Evolutionary conservation across 2,888 invertebrate species (phyloP).

Genomic region (Aleiodes alternator): DNA sequence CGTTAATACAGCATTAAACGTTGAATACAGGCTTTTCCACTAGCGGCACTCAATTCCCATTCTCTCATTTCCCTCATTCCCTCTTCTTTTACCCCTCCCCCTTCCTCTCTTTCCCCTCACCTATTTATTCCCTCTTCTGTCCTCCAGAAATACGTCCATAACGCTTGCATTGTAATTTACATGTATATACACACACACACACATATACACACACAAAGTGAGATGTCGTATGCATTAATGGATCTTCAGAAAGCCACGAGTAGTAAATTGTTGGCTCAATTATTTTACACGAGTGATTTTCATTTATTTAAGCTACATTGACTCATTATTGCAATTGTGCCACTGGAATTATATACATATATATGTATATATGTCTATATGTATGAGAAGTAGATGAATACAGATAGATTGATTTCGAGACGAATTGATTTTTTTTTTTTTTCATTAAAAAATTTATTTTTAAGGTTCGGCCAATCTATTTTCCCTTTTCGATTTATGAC

Average conservation of each 20-base stretch:
- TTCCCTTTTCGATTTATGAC: no score
- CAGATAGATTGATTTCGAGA: no score
- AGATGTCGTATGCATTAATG: conserved; percentile 20
- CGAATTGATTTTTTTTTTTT: no score
- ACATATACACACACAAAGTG: conserved; percentile 2
- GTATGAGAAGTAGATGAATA: no score
- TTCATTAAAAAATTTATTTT: not conserved
- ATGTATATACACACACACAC: not conserved
- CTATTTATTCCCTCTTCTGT: not conserved
- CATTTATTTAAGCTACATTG: conserved; percentile 20
- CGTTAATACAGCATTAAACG: conserved; percentile 46
- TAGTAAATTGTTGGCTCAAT: conserved; percentile 2
- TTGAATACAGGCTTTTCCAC: conserved; percentile 50
- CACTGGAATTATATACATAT: not conserved
- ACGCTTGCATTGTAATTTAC: conserved; percentile 40
- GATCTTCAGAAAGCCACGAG: conserved; percentile 32
- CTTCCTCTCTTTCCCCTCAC: not conserved
- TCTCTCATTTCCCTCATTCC: not conserved
- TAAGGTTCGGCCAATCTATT: no score
- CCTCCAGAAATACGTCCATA: conserved; percentile 36
- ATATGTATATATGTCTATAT: not conserved
- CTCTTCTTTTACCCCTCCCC: not conserved
- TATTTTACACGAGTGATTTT: conserved; percentile 29
- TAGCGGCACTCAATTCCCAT: conserved; percentile 8
- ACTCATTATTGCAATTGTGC: not conserved